Evolutionary conservation across 2,797 vertebrate genomes (phyloP).

Genomic region (Brotula barbata): DNA sequence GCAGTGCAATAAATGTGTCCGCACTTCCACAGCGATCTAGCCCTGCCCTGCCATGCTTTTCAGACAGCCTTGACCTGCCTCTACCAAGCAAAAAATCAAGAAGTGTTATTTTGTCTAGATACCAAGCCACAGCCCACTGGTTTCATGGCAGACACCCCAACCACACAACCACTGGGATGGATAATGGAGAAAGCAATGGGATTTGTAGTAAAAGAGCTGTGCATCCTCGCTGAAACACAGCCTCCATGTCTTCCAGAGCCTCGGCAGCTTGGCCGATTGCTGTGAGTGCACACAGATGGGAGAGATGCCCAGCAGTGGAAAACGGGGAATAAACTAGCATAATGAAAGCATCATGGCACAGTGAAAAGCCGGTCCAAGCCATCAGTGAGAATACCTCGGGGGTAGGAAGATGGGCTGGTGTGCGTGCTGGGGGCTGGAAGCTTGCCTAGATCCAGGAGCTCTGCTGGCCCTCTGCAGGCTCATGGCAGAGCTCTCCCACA

Average conservation of each 20-base stretch:
- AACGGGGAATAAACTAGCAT: conserved; percentile 77
- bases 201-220: conserved; percentile 60
- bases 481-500: conserved; percentile 53
- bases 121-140: conserved; percentile 40
- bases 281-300: conserved; percentile 77
- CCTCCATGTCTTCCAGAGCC: conserved; percentile 56
- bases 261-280: conserved; percentile 58
- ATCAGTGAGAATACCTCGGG: conserved; percentile 74
- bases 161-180: conserved; percentile 42
- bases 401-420: conserved; percentile 82
- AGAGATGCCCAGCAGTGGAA: conserved; percentile 79
- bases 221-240: conserved; percentile 53
- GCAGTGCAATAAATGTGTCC: conserved; percentile 21
- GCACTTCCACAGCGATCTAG: conserved; percentile 24
- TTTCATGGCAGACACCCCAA: conserved; percentile 51
- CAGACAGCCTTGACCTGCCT: conserved; percentile 32
- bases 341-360: conserved; percentile 83
- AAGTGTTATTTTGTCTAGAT: conserved; percentile 20
- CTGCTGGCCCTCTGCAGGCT: conserved; percentile 59
- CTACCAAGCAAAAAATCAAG: conserved; percentile 22
- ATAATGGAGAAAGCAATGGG: conserved; percentile 46
- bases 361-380: conserved; percentile 74
- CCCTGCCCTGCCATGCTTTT: not conserved
- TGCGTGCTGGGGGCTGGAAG: conserved; percentile 80
- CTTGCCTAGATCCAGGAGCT: conserved; percentile 70